Conservation (phyloP, 2,888 invertebrate genomes). For the Allophyes oxyacanthae region DNA sequence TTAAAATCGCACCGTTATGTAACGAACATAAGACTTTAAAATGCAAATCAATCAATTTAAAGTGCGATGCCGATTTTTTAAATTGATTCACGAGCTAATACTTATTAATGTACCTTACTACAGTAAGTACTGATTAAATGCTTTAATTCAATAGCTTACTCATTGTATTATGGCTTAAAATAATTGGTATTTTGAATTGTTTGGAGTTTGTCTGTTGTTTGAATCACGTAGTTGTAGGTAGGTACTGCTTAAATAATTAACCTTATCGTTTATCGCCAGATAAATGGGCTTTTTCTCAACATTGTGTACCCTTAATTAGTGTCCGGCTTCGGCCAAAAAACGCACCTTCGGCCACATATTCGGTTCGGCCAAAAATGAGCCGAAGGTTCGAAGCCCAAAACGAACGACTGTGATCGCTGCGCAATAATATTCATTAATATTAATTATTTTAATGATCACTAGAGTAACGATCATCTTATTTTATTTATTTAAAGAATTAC, state of each 20-base stretch:
- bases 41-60: slow-evolving; percentile 24
- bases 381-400: no score
- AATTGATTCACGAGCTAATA: slow-evolving; percentile 22
- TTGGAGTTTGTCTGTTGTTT: slow-evolving; percentile 22
- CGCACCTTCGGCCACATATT: no score
- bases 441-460: no score
- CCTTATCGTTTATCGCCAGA: slow-evolving; percentile 13
- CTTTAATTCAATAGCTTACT: slow-evolving; percentile 47
- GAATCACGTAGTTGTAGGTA: slow-evolving; percentile 29
- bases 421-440: no score
- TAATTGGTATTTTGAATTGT: slow-evolving; percentile 40
- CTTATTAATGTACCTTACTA: slow-evolving; percentile 18
- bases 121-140: slow-evolving; percentile 34
- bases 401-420: no score
- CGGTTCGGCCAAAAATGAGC: no score
- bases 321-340: no score
- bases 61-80: slow-evolving; percentile 15
- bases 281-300: neutral
- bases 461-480: no score
- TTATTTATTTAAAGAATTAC: no score
- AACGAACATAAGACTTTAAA: slow-evolving; percentile 36
- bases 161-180: slow-evolving; percentile 37
- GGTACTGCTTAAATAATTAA: slow-evolving; percentile 17
- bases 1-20: slow-evolving; percentile 34
- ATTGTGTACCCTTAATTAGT: neutral